phyloP scores from a whole-genome alignment of 64 coral and sea anemone genomes.

The Dendronephthya gigantea region DNA sequence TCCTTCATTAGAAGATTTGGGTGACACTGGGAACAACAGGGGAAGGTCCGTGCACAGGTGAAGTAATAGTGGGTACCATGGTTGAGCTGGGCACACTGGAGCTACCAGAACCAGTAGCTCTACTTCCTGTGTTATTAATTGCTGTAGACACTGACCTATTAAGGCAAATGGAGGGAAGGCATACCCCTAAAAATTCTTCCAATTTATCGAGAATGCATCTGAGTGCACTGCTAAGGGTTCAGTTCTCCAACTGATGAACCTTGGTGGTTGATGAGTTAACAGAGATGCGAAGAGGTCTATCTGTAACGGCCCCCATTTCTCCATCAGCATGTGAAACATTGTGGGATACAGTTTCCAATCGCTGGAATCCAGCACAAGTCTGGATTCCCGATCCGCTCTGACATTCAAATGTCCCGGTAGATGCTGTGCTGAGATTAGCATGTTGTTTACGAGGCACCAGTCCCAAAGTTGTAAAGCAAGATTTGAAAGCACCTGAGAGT shows the following conservation, averaged over 20 bases:
- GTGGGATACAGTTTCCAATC: slow-evolving; percentile 6
- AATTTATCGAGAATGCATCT: neutral
- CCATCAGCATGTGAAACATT: neutral
- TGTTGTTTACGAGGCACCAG: slow-evolving; percentile 6
- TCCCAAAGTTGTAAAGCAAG: slow-evolving; percentile 21
- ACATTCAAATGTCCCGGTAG: slow-evolving; percentile 1
- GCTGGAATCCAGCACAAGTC: slow-evolving; percentile 14
- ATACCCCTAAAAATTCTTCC: neutral
- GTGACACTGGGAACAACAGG: neutral
- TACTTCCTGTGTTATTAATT: neutral
- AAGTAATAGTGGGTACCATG: no score
- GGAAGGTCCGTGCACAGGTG: neutral
- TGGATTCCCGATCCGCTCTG: slow-evolving; percentile 16
- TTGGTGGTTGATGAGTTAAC: neutral
- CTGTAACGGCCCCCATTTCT: slow-evolving; percentile 16
- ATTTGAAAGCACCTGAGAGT: neutral
- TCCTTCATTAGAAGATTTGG: neutral
- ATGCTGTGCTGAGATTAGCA: neutral
- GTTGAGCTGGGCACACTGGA: neutral
- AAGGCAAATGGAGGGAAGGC: neutral
- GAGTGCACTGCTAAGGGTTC: neutral
- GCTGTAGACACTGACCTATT: slow-evolving; percentile 2
- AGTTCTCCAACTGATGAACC: slow-evolving; percentile 12
- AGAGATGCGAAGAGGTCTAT: neutral
- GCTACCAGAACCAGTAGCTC: neutral